Base-by-base conservation (phyloP, 2,888 invertebrate species). In the Graphium colonna region DNA sequence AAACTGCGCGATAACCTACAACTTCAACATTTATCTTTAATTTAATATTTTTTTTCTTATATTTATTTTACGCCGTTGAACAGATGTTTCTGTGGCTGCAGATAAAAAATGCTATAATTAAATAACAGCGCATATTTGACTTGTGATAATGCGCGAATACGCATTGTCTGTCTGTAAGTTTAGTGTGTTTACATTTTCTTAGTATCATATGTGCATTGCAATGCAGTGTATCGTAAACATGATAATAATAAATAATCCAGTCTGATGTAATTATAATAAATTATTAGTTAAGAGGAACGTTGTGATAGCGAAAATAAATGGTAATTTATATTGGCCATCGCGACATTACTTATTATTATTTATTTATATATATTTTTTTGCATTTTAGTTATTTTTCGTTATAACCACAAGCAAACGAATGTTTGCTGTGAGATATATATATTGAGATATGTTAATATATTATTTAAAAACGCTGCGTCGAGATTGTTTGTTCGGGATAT, bases 101-200 rank as follows among this genome's bases (percentile, higher is more conserved):
- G 38, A 43, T 44, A 43, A 17, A 31, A 16, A n/a, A 31, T 42
- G n/a, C 3, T 15, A 36, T 21, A 36, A 3, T 26, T 18, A 36
- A 39, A 42, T 41, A 47, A 16, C 36, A 12, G 12, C 41, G 47
- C 12, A 43, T 42, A 47, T 38, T 47, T 47, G 13, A 52, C 21
- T 15, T 36, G 17, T 36, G 47, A 52, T 43, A 52, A 52, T 17
- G 9, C 41, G 7, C 40, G 3, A 13, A 45, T 31, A 13, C 1
- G 18, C 41, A 15, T 52, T 28, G 44, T 17, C 10, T 8, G 16
- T 9, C 26, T 40, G 33, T 28, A 33, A 42, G 51, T 31, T 56
- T 54, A n/a, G 41, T 54, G 42, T 51, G 46, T 48, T 43, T 58
- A 44, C 42, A 21, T 31, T 52, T 9, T 42, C 52, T 41, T 21